A percentile compares a stretch with the other conserved stretches of the same genome.
Evolutionary conservation across 2,113 vertebrate species (phyloP).

Genomic region (Bufo gargarizans): DNA sequence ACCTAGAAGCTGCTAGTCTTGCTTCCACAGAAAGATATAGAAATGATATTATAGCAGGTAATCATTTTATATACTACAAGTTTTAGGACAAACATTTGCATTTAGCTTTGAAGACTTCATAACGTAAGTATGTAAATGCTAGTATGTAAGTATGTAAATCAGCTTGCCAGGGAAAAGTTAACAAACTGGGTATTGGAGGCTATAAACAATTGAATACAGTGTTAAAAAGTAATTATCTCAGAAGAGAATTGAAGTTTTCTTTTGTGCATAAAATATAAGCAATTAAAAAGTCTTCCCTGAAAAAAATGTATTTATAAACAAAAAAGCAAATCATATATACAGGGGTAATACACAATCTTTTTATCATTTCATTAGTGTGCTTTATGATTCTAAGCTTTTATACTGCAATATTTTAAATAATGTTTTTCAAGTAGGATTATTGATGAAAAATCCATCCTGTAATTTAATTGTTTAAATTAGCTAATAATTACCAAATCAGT

Average conservation of each 20-base stretch:
- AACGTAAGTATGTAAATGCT: conserved; percentile 20
- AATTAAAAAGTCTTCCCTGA: neutral
- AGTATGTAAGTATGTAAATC: conserved; percentile 30
- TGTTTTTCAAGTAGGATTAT: neutral
- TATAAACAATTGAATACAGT: conserved; percentile 24
- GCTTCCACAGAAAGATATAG: neutral
- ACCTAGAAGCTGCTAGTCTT: neutral
- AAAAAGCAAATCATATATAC: neutral
- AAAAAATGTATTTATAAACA: neutral
- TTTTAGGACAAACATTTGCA: conserved; percentile 25
- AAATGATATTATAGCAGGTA: neutral
- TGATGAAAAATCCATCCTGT: conserved; percentile 15
- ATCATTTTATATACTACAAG: neutral
- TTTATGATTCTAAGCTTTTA: conserved; percentile 8
- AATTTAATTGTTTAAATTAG: conserved; percentile 7
- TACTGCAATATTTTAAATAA: conserved; percentile 11
- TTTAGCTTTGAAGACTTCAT: conserved; percentile 20
- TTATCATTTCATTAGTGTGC: conserved; percentile 16
- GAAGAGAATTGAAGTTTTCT: conserved; percentile 20
- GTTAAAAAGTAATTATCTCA: conserved; percentile 43
- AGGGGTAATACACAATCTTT: neutral
- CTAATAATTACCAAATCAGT: conserved; percentile 35
- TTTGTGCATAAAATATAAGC: conserved; percentile 19
- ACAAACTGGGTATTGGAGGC: neutral
- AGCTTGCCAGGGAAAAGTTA: conserved; percentile 2